Base-by-base conservation (phyloP, 2,888 invertebrate species). In the Eupithecia subumbrata region DNA sequence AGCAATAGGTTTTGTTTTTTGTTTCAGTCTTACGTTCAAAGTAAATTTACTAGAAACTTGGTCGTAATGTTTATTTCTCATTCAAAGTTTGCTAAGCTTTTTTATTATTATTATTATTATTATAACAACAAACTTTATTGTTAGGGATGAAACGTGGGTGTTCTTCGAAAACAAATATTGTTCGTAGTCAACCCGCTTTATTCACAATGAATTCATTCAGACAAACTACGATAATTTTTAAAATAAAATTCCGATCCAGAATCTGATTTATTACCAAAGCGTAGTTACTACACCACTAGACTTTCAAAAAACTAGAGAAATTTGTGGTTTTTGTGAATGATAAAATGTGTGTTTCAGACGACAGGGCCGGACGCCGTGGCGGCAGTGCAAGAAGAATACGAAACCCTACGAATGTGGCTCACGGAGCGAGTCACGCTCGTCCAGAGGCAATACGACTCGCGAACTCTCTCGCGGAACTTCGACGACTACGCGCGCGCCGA, bases 361-460 rank as follows among this genome's bases (percentile, higher is more conserved):
- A 96, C 96, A 78, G 96, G 96, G 79, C 96, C 96, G 30, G 97
- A 97, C 87, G 96, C 97, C 76, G 96, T 97, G 82, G 96, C 97
- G 81, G 96, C 97, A 82, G 96, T 97, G 76, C 98, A 98, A 89
- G 96, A 96, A 85, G 97, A 98, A 90, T 97, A 97, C 92, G 96
- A 97, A 86, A 96, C 96, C 82, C 95, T 99, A 79, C 95, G 97
- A 86, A 96, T 96, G 84, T 99, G 98, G 98, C 94, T 99, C 79
- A 95, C 96, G 83, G 97, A 97, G 84, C 97, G 97, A 86, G 97
- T 97, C 81, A 96, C 96, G 85, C 96, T 96, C 84, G 95, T 98
- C 84, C 97, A 97, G 87, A 96, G 97, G 84, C 95, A 97, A 90
- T 97, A 97, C 88, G 96, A 96, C 89, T 96, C 96, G 78, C 96